Evolutionary conservation across 2,888 invertebrate species (phyloP).

Genomic region (Electrophaes corylata): DNA sequence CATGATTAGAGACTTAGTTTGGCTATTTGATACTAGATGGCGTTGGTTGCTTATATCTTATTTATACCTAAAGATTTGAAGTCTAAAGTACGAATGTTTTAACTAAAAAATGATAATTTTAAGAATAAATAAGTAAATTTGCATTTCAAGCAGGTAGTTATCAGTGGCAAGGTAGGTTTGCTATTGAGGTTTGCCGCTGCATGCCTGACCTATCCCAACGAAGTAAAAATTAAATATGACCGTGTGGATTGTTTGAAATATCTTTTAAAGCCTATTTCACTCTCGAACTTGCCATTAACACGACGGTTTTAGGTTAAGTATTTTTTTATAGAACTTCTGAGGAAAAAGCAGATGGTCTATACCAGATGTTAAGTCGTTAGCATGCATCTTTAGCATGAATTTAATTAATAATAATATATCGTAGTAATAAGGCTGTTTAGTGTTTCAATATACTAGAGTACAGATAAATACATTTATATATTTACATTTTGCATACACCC

Average conservation of each 20-base stretch:
- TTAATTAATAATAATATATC: neutral
- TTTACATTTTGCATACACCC: too few species aligned
- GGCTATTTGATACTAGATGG: constrained; percentile 72
- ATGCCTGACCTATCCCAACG: constrained; percentile 42
- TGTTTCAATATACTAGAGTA: too few species aligned
- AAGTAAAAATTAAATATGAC: constrained; percentile 32
- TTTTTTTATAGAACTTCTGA: too few species aligned
- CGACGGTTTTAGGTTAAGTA: neutral
- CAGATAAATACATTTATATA: too few species aligned
- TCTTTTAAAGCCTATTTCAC: neutral
- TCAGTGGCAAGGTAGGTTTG: neutral
- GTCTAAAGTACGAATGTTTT: neutral
- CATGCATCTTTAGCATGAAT: neutral
- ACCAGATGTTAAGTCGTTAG: too few species aligned
- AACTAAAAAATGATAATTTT: neutral
- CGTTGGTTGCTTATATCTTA: constrained; percentile 35
- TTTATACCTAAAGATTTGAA: neutral
- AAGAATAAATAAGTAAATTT: neutral
- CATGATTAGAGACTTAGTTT: neutral
- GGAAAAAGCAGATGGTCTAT: too few species aligned
- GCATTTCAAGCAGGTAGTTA: neutral
- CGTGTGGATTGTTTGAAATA: neutral
- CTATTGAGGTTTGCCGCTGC: constrained; percentile 9
- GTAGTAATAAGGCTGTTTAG: too few species aligned
- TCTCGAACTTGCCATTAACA: neutral